Percentiles rank a stretch among this genome's conserved stretches.
Conservation (phyloP, 2,888 invertebrate species). For the Polydrusus tereticollis region DNA sequence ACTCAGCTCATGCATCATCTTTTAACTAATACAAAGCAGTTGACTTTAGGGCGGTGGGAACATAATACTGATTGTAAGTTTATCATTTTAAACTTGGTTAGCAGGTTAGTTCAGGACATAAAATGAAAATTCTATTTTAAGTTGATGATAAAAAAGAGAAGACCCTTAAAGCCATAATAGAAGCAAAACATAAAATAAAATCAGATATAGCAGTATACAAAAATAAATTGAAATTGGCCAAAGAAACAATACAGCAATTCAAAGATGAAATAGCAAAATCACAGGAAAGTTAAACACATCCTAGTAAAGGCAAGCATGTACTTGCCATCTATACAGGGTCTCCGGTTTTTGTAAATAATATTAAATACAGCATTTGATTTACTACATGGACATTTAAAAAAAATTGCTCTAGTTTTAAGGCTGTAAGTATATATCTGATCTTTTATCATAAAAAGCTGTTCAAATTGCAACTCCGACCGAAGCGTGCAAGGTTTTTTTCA, state of each 20-base stretch:
- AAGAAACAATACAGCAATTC: constrained; percentile 87
- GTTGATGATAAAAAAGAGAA: constrained; percentile 92
- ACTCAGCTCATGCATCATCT: constrained; percentile 92
- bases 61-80: constrained; percentile 91
- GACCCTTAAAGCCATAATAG: constrained; percentile 81
- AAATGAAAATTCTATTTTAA: constrained; percentile 67
- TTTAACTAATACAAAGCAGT: constrained; percentile 80
- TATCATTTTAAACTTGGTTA: neutral
- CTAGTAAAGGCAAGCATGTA: no score
- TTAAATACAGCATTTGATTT: no score
- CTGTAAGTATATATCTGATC: no score
- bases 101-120: neutral
- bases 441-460: no score
- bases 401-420: no score
- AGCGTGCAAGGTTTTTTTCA: no score
- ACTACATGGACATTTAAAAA: no score
- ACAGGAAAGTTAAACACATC: constrained; percentile 57
- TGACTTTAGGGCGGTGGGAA: constrained; percentile 80
- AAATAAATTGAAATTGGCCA: constrained; percentile 85
- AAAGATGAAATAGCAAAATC: constrained; percentile 79
- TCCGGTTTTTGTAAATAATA: no score
- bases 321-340: no score
- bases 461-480: no score
- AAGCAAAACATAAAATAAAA: constrained; percentile 85
- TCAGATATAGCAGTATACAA: constrained; percentile 87